Conservation (phyloP, 2,113 vertebrate species). For the Lepidothrix coronata region DNA sequence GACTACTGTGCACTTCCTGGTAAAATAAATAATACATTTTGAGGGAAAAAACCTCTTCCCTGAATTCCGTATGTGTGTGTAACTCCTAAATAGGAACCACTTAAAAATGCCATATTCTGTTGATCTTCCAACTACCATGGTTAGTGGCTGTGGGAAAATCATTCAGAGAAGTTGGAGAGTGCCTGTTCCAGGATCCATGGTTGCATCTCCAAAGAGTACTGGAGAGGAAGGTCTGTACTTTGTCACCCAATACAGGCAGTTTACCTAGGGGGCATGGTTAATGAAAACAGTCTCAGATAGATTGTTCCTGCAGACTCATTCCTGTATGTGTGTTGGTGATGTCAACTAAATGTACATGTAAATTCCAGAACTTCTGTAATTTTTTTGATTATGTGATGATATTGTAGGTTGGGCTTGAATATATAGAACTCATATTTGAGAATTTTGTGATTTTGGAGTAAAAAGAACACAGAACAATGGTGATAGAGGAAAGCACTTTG, state of each 20-base stretch:
- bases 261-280: background rate
- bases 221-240: background rate
- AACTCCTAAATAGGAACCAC: background rate
- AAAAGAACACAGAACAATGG: background rate
- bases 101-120: background rate
- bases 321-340: background rate
- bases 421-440: background rate
- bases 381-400: background rate
- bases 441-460: background rate
- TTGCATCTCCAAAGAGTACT: background rate
- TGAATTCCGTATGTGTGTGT: background rate
- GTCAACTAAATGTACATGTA: background rate
- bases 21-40: background rate
- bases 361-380: background rate
- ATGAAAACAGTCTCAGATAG: background rate
- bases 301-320: background rate
- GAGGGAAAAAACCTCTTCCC: background rate
- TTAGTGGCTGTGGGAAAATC: background rate
- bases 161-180: background rate
- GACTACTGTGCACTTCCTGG: background rate
- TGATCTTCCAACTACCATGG: background rate
- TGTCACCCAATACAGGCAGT: background rate
- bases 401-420: background rate
- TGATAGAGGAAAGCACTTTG: background rate
- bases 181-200: background rate